Percentiles rank a stretch among this genome's conserved stretches.
phyloP scores from a whole-genome alignment of 2,888 invertebrate genomes.

The Yponomeuta evonymella region DNA sequence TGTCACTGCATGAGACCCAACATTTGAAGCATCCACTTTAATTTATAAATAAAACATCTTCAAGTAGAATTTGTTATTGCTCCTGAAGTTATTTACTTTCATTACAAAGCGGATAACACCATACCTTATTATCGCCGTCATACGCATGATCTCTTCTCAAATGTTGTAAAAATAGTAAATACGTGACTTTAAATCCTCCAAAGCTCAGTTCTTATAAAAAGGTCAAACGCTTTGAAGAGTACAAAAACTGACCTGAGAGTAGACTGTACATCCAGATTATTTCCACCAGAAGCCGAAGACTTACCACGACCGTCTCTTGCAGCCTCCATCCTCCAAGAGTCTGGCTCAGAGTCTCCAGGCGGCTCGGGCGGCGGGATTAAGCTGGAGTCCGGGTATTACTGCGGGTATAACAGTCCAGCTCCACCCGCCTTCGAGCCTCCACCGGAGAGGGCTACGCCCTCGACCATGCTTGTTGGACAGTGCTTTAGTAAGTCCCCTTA shows the following conservation, averaged over 20 bases:
- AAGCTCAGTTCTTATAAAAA: not conserved
- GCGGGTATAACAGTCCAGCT: constrained; percentile 70
- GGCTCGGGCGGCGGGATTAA: constrained; percentile 69
- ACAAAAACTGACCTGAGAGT: too few species aligned
- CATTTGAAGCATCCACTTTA: too few species aligned
- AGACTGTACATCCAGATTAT: not conserved
- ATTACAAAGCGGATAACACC: too few species aligned
- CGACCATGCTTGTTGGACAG: constrained; percentile 83
- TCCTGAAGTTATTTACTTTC: too few species aligned
- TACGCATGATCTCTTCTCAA: too few species aligned
- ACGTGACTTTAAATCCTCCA: too few species aligned
- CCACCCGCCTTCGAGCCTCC: constrained; percentile 63
- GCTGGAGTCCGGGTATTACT: constrained; percentile 70
- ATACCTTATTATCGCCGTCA: too few species aligned
- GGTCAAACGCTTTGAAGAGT: too few species aligned
- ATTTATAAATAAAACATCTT: too few species aligned
- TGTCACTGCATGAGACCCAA: too few species aligned
- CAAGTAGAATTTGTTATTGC: too few species aligned
- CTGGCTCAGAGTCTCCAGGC: constrained; percentile 81
- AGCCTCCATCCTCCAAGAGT: constrained; percentile 97
- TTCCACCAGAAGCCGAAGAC: not conserved
- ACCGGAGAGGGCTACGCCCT: constrained; percentile 74
- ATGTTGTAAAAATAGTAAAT: too few species aligned
- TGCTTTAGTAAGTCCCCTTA: constrained; percentile 82
- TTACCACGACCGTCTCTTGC: constrained; percentile 44